Evolutionary conservation across 1,140 invertebrate genomes (phyloP), one percentile per base, ranked within the genome.

Genomic region (Globodera rostochiensis): DNA sequence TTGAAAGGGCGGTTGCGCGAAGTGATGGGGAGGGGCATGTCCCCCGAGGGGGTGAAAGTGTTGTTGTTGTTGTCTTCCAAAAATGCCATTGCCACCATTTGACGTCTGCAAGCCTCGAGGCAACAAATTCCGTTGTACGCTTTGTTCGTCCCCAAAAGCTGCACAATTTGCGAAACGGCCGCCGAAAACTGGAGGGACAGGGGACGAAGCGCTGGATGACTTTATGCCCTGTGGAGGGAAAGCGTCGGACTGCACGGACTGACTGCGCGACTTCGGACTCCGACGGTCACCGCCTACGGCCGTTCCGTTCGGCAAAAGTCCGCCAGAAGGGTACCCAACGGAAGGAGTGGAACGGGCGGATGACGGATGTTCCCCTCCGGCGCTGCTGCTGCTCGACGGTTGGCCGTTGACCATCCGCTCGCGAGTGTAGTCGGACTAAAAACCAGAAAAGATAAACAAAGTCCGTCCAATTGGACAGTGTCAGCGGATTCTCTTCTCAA

Each of bases 341-440:
- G 49, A 78, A 45, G 76, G 76, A 6, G 76, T 78, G 3, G 73
- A 69, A 53, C 78, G 57, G 74, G 50, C 64, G 46, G 80, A 81
- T 1, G 49, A 45, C 7, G 49, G 25, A 4, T 11, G 19, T 4
- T 25, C 66, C 64, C 46, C 9, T 21, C 49, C 47, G 15, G 47
- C 25, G 60, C 25, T 57, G 76, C 49, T 78, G n/a, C 64, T 9
- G 57, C 76, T n/a, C 57, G 21, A 64, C 46, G 25, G 13, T 47
- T 69, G 49, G 45, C 76, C 19, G 45, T 78, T 47, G 46, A 49
- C 80, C 25, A 53, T 80, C 9, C 80, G 19, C 21, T 81, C 80
- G 45, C 80, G 80, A 19, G 70, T 81, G 60, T 81, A 81, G 13
- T 81, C 80, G 15, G 25, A 46, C 80, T 81, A 6, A 80, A 81